A percentile compares a stretch with the other conserved stretches of the same genome.
phyloP scores from a whole-genome alignment of 2,113 vertebrate genomes.

The Hippocampus abdominalis region DNA sequence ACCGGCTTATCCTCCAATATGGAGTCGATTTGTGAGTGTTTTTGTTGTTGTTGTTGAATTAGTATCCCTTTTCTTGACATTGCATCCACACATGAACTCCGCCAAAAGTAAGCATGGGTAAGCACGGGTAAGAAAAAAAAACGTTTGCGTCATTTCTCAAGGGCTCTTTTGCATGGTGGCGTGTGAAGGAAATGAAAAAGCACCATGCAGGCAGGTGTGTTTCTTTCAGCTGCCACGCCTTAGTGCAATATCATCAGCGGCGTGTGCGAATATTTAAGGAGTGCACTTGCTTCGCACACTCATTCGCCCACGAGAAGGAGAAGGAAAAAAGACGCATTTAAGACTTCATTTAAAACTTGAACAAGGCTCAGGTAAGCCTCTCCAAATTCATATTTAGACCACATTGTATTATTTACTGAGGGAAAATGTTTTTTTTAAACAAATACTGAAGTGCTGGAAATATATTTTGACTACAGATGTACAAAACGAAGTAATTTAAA shows the following conservation, averaged over 20 bases:
- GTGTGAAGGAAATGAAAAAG: neutral
- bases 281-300: too few relatives aligned
- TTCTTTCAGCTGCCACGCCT: slow-evolving; percentile 1
- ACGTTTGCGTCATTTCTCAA: neutral
- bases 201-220: neutral
- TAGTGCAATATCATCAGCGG: neutral
- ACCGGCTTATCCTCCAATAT: too few relatives aligned
- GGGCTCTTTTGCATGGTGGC: neutral
- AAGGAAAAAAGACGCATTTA: neutral
- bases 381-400: neutral
- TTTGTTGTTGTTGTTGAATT: neutral
- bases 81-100: neutral
- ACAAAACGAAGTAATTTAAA: neutral
- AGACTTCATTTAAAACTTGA: neutral
- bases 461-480: neutral
- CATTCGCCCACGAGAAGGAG: neutral
- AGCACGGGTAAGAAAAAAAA: neutral
- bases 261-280: neutral
- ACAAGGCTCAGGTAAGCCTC: neutral
- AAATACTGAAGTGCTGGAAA: neutral
- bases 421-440: neutral
- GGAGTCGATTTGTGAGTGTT: neutral
- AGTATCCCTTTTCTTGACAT: neutral
- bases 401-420: neutral
- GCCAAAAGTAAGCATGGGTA: neutral